phyloP scores from a whole-genome alignment of 1,140 invertebrate species.

The Agraylea sexmaculata region DNA sequence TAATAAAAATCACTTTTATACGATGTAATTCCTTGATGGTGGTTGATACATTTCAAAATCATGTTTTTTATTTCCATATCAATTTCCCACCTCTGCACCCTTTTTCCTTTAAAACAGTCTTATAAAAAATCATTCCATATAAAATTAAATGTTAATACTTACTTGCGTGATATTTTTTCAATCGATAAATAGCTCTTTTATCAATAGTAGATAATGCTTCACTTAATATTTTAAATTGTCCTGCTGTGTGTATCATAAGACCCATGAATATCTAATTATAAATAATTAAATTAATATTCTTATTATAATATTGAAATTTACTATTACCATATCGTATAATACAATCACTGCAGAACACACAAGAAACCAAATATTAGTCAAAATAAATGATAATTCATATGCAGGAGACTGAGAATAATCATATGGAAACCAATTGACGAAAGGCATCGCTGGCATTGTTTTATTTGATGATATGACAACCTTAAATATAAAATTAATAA shows the following conservation, averaged over 20 bases:
- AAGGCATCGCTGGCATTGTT: constrained; percentile 12
- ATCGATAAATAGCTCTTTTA: constrained; percentile 7
- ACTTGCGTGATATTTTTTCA: no score
- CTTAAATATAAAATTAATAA: constrained; percentile 5
- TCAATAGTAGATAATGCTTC: constrained; percentile 11
- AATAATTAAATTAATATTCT: constrained; percentile 3
- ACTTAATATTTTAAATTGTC: constrained; percentile 19
- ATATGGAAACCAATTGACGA: constrained; percentile 18
- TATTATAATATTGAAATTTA: neutral
- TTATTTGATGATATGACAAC: constrained; percentile 3
- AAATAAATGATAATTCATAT: constrained; percentile 14
- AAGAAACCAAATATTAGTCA: constrained; percentile 17
- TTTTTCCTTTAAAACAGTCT: no score
- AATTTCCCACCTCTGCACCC: no score
- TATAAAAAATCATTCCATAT: no score
- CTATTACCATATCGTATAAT: constrained; percentile 16
- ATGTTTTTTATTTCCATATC: no score
- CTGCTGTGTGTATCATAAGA: constrained; percentile 17
- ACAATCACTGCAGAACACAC: constrained; percentile 16
- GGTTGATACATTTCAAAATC: no score
- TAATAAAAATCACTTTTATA: neutral
- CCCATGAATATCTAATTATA: constrained; percentile 18
- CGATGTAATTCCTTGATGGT: no score
- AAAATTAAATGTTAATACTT: no score
- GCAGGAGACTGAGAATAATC: constrained; percentile 15